These are phyloP conservation scores for Luscinia luscinia DNA, from an alignment of 2,797 vertebrate genomes.

Conservation along the genomic window DNA sequence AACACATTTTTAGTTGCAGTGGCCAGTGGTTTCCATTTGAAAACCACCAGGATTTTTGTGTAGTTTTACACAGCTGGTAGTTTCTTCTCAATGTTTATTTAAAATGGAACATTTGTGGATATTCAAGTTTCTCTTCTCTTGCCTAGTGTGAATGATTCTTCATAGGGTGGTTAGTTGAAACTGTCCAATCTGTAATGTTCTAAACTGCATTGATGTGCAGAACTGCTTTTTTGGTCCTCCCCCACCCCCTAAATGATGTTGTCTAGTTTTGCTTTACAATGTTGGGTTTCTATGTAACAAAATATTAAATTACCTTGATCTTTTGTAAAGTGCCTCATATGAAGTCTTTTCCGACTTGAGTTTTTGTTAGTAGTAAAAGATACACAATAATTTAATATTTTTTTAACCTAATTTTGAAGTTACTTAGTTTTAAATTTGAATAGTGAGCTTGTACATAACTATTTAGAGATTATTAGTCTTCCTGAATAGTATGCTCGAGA, in stretches of 20 bases:
- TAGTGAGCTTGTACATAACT: not conserved
- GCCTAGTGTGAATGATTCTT: not conserved
- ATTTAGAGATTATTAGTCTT: not conserved
- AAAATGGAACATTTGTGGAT: not conserved
- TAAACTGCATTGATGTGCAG: not conserved
- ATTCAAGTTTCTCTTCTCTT: not conserved
- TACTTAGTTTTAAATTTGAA: not conserved
- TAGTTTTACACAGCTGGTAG: not conserved
- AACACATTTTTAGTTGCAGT: not conserved
- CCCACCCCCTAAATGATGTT: accelerated
- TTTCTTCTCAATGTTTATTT: constrained; percentile 4
- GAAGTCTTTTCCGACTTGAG: not conserved
- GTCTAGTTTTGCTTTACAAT: not conserved
- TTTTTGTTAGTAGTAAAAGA: not conserved
- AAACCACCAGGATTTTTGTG: not conserved
- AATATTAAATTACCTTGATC: not conserved
- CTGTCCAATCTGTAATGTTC: not conserved
- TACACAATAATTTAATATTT: not conserved
- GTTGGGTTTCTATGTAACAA: not conserved
- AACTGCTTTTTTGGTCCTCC: not conserved
- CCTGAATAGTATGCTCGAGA: not conserved
- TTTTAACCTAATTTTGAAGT: not conserved
- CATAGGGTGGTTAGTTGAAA: not conserved
- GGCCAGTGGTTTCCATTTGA: not conserved
- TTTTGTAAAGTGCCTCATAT: not conserved